Conservation (phyloP, 2,888 invertebrate species). For the Phengaris arion region DNA sequence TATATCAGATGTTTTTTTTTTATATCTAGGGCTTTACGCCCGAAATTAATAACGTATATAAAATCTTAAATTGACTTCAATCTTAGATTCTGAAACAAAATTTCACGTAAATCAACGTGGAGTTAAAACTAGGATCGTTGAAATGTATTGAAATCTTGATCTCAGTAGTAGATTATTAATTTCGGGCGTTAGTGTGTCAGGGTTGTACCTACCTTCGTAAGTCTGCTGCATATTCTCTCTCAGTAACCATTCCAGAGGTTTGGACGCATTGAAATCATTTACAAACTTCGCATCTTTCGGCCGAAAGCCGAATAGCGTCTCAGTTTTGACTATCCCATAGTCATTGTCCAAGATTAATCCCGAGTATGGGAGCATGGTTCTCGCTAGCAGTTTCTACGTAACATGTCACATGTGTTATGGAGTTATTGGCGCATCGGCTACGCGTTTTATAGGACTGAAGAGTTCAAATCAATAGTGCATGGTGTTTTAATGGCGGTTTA, state of each 20-base stretch:
- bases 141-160: no score
- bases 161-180: no score
- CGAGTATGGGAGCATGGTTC: constrained; percentile 57
- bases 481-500: constrained; percentile 46
- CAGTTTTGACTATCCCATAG: constrained; percentile 63
- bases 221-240: neutral
- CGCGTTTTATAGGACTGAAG: constrained; percentile 59
- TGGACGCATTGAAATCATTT: constrained; percentile 49
- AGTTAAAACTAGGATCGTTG: no score
- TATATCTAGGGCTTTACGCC: no score
- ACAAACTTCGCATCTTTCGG: constrained; percentile 47
- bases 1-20: no score
- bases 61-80: no score
- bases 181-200: no score
- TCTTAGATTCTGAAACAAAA: no score
- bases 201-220: neutral
- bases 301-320: constrained; percentile 57
- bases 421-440: neutral
- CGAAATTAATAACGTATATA: no score
- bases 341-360: constrained; percentile 58
- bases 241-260: constrained; percentile 58
- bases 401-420: constrained; percentile 28
- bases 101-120: no score
- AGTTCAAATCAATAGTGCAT: constrained; percentile 58
- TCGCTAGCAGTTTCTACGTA: neutral